phyloP scores from a whole-genome alignment of 35 echinoderm and acorn worm genomes.

The Hemicentrotus pulcherrimus region DNA sequence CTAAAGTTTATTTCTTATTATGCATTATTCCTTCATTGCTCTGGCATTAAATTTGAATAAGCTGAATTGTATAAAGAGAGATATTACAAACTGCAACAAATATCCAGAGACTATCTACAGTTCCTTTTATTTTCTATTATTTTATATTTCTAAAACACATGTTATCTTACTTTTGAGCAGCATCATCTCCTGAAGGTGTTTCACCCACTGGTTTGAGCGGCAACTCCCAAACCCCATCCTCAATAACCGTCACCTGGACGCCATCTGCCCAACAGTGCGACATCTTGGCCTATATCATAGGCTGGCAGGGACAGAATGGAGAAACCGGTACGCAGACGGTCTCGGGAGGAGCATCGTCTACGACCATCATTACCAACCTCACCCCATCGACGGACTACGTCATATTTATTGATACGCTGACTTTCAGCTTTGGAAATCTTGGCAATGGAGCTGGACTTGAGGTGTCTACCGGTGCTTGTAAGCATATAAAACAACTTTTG shows the following conservation, averaged over 20 bases:
- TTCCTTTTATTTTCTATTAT: neutral
- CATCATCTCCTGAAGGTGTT: neutral
- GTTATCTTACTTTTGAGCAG: neutral
- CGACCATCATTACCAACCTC: neutral
- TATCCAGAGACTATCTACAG: no score
- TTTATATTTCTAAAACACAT: no score
- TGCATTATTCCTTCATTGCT: no score
- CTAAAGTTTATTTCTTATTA: no score
- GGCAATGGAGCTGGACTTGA: constrained; percentile 8
- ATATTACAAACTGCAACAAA: no score
- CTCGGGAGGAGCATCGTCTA: neutral
- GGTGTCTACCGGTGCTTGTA: neutral
- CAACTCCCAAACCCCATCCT: neutral
- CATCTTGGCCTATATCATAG: constrained; percentile 39
- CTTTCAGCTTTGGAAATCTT: constrained; percentile 35
- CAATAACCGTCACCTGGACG: constrained; percentile 29
- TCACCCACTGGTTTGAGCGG: constrained; percentile 2
- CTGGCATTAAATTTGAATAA: no score
- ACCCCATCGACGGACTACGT: neutral
- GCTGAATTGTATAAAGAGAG: no score
- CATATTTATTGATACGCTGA: constrained; percentile 26
- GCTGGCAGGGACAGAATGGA: constrained; percentile 25
- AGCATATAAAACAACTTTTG: neutral
- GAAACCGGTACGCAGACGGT: neutral
- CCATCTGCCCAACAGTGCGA: constrained; percentile 28